phyloP scores from a whole-genome alignment of 2,113 vertebrate species.

The Protobothrops mucrosquamatus region DNA sequence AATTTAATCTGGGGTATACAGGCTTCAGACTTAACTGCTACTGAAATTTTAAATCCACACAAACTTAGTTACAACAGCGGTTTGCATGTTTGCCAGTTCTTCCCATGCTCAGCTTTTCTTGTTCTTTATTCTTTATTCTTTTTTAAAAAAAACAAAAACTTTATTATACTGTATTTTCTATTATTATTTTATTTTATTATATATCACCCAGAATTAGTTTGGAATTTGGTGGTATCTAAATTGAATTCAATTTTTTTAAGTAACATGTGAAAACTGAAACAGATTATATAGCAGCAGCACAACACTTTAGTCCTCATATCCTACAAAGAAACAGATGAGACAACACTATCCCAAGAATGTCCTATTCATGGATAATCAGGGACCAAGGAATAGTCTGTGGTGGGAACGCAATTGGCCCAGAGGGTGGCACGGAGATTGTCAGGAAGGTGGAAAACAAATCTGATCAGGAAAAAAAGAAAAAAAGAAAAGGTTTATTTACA shows the following conservation, averaged over 20 bases:
- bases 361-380: background rate
- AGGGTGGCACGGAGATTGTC: background rate
- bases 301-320: background rate
- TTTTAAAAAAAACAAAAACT: background rate
- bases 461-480: background rate
- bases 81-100: background rate
- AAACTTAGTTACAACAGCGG: background rate
- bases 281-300: background rate
- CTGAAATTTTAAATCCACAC: background rate
- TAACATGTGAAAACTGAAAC: background rate
- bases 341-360: background rate
- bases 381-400: background rate
- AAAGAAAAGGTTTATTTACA: background rate
- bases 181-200: background rate
- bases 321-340: background rate
- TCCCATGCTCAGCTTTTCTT: background rate
- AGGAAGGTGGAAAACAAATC: background rate
- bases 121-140: background rate
- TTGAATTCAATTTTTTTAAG: background rate
- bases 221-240: background rate
- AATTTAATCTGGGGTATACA: background rate
- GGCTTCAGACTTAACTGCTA: background rate
- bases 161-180: background rate
- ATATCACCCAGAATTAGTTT: background rate
- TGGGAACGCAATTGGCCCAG: too few species aligned